These are phyloP conservation scores for Ashinkailepas kermadecensis DNA, from an alignment of 2,888 invertebrate species.

Conservation along the genomic window DNA sequence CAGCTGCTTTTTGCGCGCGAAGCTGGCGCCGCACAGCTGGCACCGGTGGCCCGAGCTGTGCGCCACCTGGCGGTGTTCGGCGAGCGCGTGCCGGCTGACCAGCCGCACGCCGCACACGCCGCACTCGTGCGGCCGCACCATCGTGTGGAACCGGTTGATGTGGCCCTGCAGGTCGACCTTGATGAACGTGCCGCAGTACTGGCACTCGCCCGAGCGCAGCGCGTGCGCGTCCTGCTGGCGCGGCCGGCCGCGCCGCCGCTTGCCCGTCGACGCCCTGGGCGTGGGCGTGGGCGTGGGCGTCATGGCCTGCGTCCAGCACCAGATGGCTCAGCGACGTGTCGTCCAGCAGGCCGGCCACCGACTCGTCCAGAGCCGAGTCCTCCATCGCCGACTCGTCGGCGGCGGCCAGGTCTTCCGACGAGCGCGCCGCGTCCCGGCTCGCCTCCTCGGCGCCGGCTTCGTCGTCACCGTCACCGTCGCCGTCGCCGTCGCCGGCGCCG, in stretches of 20 bases:
- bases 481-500: no score
- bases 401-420: no score
- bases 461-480: no score
- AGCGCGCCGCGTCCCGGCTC: no score
- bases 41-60: not conserved
- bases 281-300: not conserved
- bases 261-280: not conserved
- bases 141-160: slow-evolving; percentile 21
- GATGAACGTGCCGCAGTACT: slow-evolving; percentile 14
- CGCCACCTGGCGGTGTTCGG: not conserved
- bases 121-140: slow-evolving; percentile 10
- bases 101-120: not conserved
- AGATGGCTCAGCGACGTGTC: no score
- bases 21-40: not conserved
- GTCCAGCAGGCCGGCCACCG: not conserved
- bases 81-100: slow-evolving; percentile 15
- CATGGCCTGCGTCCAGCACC: not conserved
- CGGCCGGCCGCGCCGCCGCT: not conserved
- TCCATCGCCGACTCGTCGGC: not conserved
- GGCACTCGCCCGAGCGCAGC: not conserved
- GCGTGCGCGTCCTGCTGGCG: not conserved
- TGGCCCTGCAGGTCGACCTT: slow-evolving; percentile 20
- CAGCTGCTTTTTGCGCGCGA: slow-evolving; percentile 19
- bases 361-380: not conserved
- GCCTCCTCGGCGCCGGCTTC: no score